Evolutionary conservation across 2,888 invertebrate species (phyloP).

Genomic region (Ophion costatus): DNA sequence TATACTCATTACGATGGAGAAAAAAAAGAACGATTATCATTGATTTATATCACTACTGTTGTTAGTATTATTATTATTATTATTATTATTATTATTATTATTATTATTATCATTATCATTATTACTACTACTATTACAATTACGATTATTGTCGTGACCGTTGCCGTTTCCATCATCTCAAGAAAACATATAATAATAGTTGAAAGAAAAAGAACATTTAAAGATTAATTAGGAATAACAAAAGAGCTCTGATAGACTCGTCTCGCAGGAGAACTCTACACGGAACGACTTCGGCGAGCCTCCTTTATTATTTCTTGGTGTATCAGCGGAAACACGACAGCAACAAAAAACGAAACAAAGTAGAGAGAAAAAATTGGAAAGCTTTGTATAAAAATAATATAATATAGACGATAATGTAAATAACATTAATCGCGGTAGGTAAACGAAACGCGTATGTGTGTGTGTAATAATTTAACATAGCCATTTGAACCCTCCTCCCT

Average conservation of each 20-base stretch:
- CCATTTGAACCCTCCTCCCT: conserved; percentile 61
- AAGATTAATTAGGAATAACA: conserved; percentile 21
- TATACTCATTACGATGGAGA: conserved; percentile 62
- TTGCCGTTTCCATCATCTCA: conserved; percentile 59
- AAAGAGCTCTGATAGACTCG: conserved; percentile 16
- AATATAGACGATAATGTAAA: conserved; percentile 76
- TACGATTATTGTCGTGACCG: conserved; percentile 53
- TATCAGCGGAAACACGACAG: conserved; percentile 36
- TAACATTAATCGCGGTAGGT: conserved; percentile 74
- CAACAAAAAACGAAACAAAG: conserved; percentile 43
- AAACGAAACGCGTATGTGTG: conserved; percentile 57
- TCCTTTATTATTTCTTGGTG: conserved; percentile 53
- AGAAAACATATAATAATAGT: conserved; percentile 14
- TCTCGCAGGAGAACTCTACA: conserved; percentile 1
- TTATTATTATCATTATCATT: conserved; percentile 35
- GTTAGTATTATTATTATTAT: conserved; percentile 64
- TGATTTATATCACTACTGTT: conserved; percentile 63
- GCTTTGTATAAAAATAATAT: conserved; percentile 77
- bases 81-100: conserved; percentile 59
- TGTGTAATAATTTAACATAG: conserved; percentile 64
- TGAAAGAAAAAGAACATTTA: not conserved
- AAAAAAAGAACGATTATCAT: conserved; percentile 52
- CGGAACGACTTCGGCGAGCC: conserved; percentile 52
- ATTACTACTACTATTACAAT: conserved; percentile 62
- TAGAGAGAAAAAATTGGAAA: conserved; percentile 51